Evolutionary conservation across 2,797 vertebrate species (phyloP).

Genomic region (Microchirus variegatus): DNA sequence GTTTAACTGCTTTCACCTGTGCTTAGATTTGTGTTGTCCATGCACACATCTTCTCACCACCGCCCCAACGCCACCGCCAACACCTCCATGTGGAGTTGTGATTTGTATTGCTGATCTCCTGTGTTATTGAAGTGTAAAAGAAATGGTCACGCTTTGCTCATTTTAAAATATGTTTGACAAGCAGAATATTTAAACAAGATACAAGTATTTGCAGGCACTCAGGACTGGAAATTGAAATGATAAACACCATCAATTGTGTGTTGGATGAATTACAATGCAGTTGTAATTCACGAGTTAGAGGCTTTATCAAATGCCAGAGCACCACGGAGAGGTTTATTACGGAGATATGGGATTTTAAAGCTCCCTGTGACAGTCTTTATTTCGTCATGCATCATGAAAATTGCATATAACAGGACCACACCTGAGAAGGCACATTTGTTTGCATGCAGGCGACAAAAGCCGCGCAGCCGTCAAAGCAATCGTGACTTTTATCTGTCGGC

Average conservation of each 20-base stretch:
- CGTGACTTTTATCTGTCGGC: neutral
- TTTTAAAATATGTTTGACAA: slow-evolving; percentile 6
- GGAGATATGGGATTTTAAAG: neutral
- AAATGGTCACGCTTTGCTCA: neutral
- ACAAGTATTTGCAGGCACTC: neutral
- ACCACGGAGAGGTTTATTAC: neutral
- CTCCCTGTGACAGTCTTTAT: neutral
- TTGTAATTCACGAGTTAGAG: neutral
- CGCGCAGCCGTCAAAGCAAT: neutral
- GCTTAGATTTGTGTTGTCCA: slow-evolving; percentile 71
- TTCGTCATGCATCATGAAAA: neutral
- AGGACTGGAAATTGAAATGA: neutral
- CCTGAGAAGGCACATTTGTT: neutral
- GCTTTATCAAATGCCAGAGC: neutral
- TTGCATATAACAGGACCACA: too few relatives aligned
- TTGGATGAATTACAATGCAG: neutral
- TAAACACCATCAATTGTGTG: neutral
- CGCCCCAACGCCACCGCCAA: slow-evolving; percentile 23
- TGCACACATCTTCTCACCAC: slow-evolving; percentile 43
- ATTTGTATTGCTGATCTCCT: slow-evolving; percentile 19
- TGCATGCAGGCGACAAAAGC: neutral
- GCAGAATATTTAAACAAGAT: neutral
- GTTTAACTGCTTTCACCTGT: slow-evolving; percentile 76
- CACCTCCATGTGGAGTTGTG: slow-evolving; percentile 30
- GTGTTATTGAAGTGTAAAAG: neutral